phyloP scores from a whole-genome alignment of 2,113 vertebrate species.

The Prietella phreatophila region DNA sequence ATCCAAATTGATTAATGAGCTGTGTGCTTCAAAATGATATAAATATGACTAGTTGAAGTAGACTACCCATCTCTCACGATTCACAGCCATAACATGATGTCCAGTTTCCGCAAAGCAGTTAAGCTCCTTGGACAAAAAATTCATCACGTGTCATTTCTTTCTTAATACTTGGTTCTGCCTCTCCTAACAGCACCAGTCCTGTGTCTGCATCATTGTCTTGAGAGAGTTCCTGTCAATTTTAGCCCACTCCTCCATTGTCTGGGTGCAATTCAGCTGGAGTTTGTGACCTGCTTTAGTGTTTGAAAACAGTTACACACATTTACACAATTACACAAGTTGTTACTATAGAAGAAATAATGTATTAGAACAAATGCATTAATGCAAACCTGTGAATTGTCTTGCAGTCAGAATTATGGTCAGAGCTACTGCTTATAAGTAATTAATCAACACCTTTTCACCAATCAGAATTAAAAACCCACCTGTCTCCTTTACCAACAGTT shows the following conservation, averaged over 20 bases:
- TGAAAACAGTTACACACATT: not conserved
- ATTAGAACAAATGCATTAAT: not conserved
- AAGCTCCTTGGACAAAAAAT: constrained; percentile 2
- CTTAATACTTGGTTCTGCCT: not conserved
- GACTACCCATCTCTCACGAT: not conserved
- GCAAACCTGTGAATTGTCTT: not conserved
- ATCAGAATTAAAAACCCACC: not conserved
- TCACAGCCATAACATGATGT: not conserved
- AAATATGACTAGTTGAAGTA: not conserved
- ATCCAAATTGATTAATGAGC: not conserved
- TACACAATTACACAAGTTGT: not conserved
- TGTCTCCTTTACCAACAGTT: not conserved
- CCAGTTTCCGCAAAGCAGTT: not conserved
- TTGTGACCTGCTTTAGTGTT: not conserved
- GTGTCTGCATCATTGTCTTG: not conserved
- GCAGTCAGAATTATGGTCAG: not conserved
- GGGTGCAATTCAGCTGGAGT: not conserved
- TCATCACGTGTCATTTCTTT: constrained; percentile 6
- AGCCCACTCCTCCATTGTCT: not conserved
- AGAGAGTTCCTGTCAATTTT: not conserved
- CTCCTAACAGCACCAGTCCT: not conserved
- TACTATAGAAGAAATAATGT: not conserved
- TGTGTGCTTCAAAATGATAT: not conserved
- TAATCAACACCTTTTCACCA: not conserved
- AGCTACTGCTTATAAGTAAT: not conserved